Evolutionary conservation across 2,888 invertebrate species (phyloP), one percentile per base, ranked within the genome.

Genomic region (Dynastes tityus): DNA sequence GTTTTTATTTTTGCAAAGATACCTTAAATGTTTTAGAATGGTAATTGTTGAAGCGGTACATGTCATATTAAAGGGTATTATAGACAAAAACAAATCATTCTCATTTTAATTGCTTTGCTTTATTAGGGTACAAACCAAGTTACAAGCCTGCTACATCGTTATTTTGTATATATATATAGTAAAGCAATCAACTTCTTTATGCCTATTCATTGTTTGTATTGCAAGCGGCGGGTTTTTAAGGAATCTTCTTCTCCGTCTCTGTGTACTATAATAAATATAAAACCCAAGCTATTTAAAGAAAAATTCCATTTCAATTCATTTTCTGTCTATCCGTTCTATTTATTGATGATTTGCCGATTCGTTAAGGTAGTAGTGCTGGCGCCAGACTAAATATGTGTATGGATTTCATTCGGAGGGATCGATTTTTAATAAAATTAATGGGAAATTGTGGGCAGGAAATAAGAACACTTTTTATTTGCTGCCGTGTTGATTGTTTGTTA

Each of bases 141-240:
- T 22, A 8, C 8, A 58, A 8, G 6, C 5, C 55, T 55, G 22
- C 55, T 16, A 58, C 55, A 58, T 58, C 55, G n/a, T 58, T 58
- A 16, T 58, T 22, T 16, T 22, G 13, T 64, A 37, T 64, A 1
- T 64, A 64, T 37, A 16, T 37, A 53, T 53, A 51, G 53, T 8
- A 82, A 84, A 83, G 82, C 83, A 85, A 85, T 85, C 85, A 85
- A 84, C 82, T 82, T 82, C 82, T 84, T 85, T 85, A 83, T 84
- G 85, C 84, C 82, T 84, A 84, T 84, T 86, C 86, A 86, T 85
- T 86, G 85, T 85, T 86, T 86, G 85, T 85, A 85, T 85, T 85
- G 83, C 80, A 81, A 83, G 83, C 84, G 84, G 83, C 82, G 77
- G 76, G 80, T 79, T 80, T 81, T 82, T 80, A 82, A 84, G 81